Base-by-base conservation (phyloP, 1,140 invertebrate species). In the Cydia splendana region DNA sequence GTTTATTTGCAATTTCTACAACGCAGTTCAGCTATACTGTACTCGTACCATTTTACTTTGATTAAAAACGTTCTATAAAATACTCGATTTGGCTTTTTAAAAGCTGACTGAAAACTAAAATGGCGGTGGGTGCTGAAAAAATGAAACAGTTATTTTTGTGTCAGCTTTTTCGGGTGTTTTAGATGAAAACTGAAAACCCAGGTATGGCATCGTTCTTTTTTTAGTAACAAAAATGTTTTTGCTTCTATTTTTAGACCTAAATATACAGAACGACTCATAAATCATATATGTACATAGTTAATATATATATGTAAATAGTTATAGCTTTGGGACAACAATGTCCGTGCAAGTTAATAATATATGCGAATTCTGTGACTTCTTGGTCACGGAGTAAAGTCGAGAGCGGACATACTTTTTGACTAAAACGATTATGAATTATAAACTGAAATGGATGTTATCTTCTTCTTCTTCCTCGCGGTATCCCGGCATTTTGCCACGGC, bases 261-360 rank as follows among this genome's bases (percentile, higher is more conserved):
- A 42, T 42, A 7, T 5, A 42, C 38, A 42, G 0, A 42, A 10
- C 38, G 38, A 42, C 45, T 48, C 12, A 15, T 15, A 48, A 13
- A 48, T 12, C 45, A 48, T 4, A 48, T 15, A 48, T 1, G 13
- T 48, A 48, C 24, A 24, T 2, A 24, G n/a, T n/a, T n/a, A n/a
- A n/a, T n/a, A n/a, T n/a, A 48, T 48, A 15, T 48, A 57, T 57
- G 53, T 57, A 57, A 7, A 57, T n/a, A 57, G 53, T 57, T 57
- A 57, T 57, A 57, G n/a, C n/a, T 18, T 69, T 34, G 15, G 65
- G 4, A 38, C 65, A 67, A 38, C 65, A 69, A 69, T 34, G 65
- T 34, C 65, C 30, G 10, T n/a, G 65, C 28, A 69, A 69, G 13
- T n/a, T 38, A 38, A 69, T 69, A 69, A 34, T 69, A 69, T 69